phyloP scores from a whole-genome alignment of 2,113 vertebrate species.

The Neotoma lepida region DNA sequence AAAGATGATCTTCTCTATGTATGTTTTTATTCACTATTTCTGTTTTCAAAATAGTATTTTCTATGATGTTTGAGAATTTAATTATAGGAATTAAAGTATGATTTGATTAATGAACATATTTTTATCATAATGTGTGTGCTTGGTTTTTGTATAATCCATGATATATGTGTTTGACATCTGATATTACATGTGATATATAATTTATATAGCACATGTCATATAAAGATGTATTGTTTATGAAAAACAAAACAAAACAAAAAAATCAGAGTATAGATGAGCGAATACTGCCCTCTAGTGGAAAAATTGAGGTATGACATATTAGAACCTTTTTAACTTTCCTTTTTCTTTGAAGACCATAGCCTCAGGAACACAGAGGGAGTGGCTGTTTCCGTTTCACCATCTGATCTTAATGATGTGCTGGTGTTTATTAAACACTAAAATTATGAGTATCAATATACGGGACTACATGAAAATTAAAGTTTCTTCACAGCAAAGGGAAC shows the following conservation, averaged over 20 bases:
- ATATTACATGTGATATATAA: not conserved
- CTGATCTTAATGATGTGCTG: not conserved
- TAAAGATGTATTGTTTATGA: not conserved
- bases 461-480: not conserved
- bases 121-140: not conserved
- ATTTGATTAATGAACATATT: not conserved
- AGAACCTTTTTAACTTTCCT: not conserved
- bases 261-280: slow-evolving; percentile 49
- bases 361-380: not conserved
- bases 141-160: not conserved
- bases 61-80: not conserved
- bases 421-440: not conserved
- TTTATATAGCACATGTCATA: not conserved
- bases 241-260: too few relatives aligned
- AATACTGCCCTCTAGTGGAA: slow-evolving; percentile 77
- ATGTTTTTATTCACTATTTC: not conserved
- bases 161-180: not conserved
- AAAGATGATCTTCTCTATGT: not conserved
- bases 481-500: not conserved
- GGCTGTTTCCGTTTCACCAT: not conserved
- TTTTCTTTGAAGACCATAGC: not conserved
- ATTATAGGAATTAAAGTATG: not conserved
- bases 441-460: not conserved
- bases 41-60: not conserved
- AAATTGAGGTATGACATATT: not conserved